These are phyloP conservation scores for Hylia prasina DNA, from an alignment of 2,113 vertebrate genomes.

Conservation along the genomic window DNA sequence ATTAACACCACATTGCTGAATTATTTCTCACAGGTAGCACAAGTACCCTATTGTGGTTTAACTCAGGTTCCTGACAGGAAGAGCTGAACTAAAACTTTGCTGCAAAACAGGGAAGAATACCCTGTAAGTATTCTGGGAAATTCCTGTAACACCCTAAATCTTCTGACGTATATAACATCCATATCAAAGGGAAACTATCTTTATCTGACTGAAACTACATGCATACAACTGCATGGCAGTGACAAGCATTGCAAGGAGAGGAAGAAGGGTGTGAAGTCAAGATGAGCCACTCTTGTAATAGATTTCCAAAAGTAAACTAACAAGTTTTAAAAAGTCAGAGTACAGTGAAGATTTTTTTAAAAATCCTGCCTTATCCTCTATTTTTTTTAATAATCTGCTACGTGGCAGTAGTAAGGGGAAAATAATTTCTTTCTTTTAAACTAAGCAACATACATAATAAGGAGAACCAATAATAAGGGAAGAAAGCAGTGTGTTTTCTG, in stretches of 20 bases:
- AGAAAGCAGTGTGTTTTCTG: not conserved
- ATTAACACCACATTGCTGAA: not conserved
- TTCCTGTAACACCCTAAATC: not conserved
- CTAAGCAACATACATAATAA: not conserved
- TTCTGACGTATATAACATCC: not conserved
- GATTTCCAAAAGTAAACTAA: not conserved
- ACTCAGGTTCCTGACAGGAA: not conserved
- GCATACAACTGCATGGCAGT: not conserved
- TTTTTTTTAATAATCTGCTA: not conserved
- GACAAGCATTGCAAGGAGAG: not conserved
- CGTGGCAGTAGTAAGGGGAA: not conserved
- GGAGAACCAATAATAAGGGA: not conserved
- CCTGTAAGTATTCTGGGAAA: not conserved
- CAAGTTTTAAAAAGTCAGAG: not conserved
- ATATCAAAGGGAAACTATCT: not conserved
- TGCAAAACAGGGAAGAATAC: not conserved
- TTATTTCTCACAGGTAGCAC: not conserved
- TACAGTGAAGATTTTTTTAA: accelerated
- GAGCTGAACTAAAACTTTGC: not conserved
- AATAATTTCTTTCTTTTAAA: not conserved
- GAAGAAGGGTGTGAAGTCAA: not conserved
- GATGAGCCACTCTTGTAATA: not conserved
- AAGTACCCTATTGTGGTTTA: not conserved
- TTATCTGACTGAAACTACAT: not conserved
- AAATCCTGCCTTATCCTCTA: not conserved